phyloP scores from a whole-genome alignment of 2,797 vertebrate genomes.

The Taenioides sp. region DNA sequence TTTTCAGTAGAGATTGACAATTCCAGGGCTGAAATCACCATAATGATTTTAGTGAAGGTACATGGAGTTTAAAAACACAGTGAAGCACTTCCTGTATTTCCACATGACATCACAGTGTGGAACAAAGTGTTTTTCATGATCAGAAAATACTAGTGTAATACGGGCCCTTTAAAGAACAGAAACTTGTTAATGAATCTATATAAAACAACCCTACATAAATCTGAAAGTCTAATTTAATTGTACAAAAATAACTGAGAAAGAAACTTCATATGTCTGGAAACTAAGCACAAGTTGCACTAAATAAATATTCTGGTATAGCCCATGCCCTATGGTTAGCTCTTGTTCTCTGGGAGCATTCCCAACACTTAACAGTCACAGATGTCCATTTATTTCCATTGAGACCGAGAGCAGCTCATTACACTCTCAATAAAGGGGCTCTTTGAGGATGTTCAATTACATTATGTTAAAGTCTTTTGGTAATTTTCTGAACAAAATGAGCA shows the following conservation, averaged over 20 bases:
- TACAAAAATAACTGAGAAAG: neutral
- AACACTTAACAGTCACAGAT: constrained; percentile 11
- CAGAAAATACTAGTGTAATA: too few relatives aligned
- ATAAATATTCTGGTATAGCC: neutral
- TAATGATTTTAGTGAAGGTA: too few relatives aligned
- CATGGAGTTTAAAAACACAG: too few relatives aligned
- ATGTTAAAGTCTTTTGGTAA: constrained; percentile 52
- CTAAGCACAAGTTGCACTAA: constrained; percentile 4
- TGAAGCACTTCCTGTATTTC: too few relatives aligned
- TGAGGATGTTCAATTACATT: constrained; percentile 58
- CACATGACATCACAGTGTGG: too few relatives aligned
- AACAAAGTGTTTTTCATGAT: too few relatives aligned
- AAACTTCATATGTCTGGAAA: neutral
- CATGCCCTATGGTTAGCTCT: neutral
- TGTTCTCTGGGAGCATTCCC: constrained; percentile 8
- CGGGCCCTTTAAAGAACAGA: too few relatives aligned
- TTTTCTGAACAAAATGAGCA: constrained; percentile 61
- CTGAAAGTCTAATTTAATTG: too few relatives aligned
- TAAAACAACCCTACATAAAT: too few relatives aligned
- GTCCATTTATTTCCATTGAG: constrained; percentile 43
- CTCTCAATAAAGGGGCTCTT: constrained; percentile 50
- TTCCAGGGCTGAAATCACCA: too few relatives aligned
- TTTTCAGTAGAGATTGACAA: too few relatives aligned
- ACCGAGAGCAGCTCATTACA: constrained; percentile 52
- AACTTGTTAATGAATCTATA: too few relatives aligned